Evolutionary conservation across 2,888 invertebrate species (phyloP).

Genomic region (Ophioninae sp.): DNA sequence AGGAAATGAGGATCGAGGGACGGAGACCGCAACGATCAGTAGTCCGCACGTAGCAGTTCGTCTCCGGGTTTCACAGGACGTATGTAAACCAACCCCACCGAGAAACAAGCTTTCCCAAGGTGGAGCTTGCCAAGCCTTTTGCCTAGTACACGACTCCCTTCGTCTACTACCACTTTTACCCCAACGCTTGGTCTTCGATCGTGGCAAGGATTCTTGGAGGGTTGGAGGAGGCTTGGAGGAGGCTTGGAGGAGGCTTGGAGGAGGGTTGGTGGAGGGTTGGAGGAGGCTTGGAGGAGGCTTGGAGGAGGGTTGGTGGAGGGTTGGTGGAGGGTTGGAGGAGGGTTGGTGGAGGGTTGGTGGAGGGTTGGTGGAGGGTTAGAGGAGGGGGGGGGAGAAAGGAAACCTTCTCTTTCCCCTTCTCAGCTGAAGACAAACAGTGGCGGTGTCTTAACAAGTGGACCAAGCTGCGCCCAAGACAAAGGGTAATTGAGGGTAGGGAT

Average conservation of each 20-base stretch:
- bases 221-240: constrained; percentile 61
- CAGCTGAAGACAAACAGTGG: constrained; percentile 80
- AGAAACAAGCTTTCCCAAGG: constrained; percentile 73
- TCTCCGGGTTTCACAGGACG: constrained; percentile 80
- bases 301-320: too few relatives aligned
- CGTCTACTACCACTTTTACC: constrained; percentile 65
- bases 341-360: constrained; percentile 60
- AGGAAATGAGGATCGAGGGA: constrained; percentile 63
- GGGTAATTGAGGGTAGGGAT: constrained; percentile 81
- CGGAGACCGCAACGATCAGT: constrained; percentile 79
- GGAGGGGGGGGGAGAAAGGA: constrained; percentile 53
- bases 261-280: constrained; percentile 62
- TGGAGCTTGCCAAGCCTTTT: constrained; percentile 44
- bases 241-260: constrained; percentile 63
- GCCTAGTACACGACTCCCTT: constrained; percentile 46
- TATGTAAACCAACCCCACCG: constrained; percentile 79
- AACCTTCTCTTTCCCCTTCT: constrained; percentile 50
- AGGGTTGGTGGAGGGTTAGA: constrained; percentile 63
- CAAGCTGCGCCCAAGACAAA: constrained; percentile 81
- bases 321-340: constrained; percentile 60
- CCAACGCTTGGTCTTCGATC: constrained; percentile 62
- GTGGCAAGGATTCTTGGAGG: too few relatives aligned
- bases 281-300: too few relatives aligned
- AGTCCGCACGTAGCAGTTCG: constrained; percentile 79
- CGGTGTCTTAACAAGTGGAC: constrained; percentile 82